Conservation (phyloP, 2,888 invertebrate species). For the Cephus spinipes region DNA sequence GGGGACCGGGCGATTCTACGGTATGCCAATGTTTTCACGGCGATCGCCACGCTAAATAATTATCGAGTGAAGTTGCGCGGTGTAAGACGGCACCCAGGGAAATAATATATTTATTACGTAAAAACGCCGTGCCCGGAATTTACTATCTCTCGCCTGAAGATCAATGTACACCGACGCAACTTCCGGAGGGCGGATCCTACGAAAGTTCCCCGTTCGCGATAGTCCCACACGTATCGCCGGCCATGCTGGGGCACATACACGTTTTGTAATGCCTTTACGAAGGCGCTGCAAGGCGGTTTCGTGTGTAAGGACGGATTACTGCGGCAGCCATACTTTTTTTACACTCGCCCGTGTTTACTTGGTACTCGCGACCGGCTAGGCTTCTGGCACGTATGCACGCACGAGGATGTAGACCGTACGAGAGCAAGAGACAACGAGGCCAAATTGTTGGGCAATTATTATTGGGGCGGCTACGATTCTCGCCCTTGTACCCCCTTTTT, state of each 20-base stretch:
- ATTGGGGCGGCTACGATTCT: neutral
- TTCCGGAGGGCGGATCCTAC: conserved; percentile 53
- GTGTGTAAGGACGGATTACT: conserved; percentile 14
- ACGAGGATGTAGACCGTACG: neutral
- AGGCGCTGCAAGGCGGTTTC: neutral
- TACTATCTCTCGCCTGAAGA: conserved; percentile 8
- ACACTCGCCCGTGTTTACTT: conserved; percentile 7
- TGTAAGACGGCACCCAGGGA: conserved; percentile 36
- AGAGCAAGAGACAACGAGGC: neutral
- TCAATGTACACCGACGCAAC: conserved; percentile 23
- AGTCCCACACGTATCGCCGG: conserved; percentile 32
- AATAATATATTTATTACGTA: conserved; percentile 44
- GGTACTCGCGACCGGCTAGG: neutral
- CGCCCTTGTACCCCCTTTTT: neutral
- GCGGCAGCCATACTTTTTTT: conserved; percentile 53
- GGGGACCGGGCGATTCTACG: neutral
- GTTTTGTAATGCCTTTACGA: neutral
- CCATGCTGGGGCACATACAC: conserved; percentile 9
- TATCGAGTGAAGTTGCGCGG: neutral
- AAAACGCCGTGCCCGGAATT: conserved; percentile 43
- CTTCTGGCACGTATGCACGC: neutral
- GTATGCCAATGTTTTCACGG: neutral
- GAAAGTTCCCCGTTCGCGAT: conserved; percentile 27
- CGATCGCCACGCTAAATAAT: neutral
- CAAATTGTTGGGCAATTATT: neutral